Base-by-base conservation (phyloP, 2,888 invertebrate genomes). In the Myathropa florea region DNA sequence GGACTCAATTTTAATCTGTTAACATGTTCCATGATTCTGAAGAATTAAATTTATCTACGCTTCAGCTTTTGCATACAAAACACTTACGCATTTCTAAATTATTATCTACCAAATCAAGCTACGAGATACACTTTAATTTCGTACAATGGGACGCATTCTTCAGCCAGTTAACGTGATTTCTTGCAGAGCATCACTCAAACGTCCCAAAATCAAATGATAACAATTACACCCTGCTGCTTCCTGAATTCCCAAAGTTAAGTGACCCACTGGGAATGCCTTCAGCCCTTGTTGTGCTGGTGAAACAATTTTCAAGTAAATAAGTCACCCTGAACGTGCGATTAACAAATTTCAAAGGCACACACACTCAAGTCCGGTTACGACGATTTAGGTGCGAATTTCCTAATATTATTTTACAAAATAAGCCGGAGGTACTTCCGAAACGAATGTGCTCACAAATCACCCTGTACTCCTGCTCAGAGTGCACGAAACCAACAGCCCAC, bases 321-420 rank as follows among this genome's bases (percentile, higher is more conserved):
- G 63, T 73, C 71, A 77, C 33, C 57, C 39, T 33, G 55, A 60
- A 70, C n/a, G 24, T 65, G 18, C 71, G 36, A 67, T 71, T 76
- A 30, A 65, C 70, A 80, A 61, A 80, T 80, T 84, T 61, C 39
- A 61, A 80, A 83, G 36, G 39, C 39, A 71, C 55, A 75, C 65
- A 75, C 24, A 70, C 59, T 67, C 39, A 39, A 36, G 60, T 55
- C 28, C 24, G 3, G 14, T 64, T 33, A 12, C 21, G 18, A 76
- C 70, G 60, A 75, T 67, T 76, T 80, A 67, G 80, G 75, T 84
- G 84, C 60, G 75, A 84, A 67, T 80, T 80, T 80, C 70, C 70
- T 75, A 71, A 76, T 80, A 84, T 84, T 84, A 80, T 80, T 84
- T 76, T 60, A 79, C 60, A 76, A 75, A 84, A 84, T 84, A 84